Base-by-base conservation (phyloP, 2,888 invertebrate genomes). In the Drepanosiphum platanoidis region DNA sequence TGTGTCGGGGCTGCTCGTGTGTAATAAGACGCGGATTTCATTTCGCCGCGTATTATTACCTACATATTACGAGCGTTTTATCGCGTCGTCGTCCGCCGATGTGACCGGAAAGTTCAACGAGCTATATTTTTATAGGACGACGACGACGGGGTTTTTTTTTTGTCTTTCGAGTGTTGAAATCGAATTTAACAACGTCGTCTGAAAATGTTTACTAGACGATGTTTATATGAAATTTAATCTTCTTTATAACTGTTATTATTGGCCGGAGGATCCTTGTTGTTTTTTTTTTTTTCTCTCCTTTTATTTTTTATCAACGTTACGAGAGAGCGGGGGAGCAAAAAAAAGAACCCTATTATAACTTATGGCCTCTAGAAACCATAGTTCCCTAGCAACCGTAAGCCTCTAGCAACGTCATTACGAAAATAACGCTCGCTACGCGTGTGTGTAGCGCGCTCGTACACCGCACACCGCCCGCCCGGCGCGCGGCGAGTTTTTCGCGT, bases 311-410 rank as follows among this genome's bases (percentile, higher is more conserved):
- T n/a, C n/a, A 27, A 32, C n/a, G 22, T 61, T 34, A 75, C 27
- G n/a, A n/a, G 30, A 7, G 27, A 36, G 30, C n/a, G 13, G 30
- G 11, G 42, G 11, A 42, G 42, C 7, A 42, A 42, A 42, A 46
- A 46, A 79, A 61, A 78, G 22, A 34, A 22, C 5, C 46, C 13
- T 32, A 32, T n/a, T 46, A 13, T 34, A 79, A 79, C 32, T 32
- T 46, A 66, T 46, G 15, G 42, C 15, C 32, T 34, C 46, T 27
- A 52, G 34, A 68, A 68, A 79, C 34, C 46, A 34, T 79, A 79
- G 46, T 46, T 68, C 18, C 46, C 30, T 79, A 46, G 79, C 79
- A 79, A 42, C 79, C 68, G 11, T 75, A 46, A 66, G 66, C n/a
- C 32, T 42, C 32, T 66, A 46, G 46, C 32, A 34, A 79, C 68